Evolutionary conservation across 1,140 invertebrate genomes (phyloP), one percentile per base, ranked within the genome.

Genomic region (Doryteuthis pealeii): DNA sequence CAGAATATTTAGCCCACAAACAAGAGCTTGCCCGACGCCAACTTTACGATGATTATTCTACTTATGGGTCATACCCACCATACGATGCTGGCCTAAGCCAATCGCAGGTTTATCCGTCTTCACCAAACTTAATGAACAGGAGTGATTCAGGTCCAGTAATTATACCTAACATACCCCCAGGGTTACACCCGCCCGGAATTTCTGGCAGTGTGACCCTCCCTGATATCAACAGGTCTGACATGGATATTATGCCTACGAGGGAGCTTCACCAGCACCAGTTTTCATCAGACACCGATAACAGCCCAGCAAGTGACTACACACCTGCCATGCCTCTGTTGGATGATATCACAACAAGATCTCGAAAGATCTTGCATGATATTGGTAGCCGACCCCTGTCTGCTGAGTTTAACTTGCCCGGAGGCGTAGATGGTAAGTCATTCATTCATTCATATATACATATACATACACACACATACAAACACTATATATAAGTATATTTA

Each of bases 241-340:
- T 78, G 14, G 81, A 78, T 18, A 78, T 72, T 30, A 70, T 72
- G 22, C 73, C 73, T 6, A 35, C 31, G 45, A 43, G 62, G 32
- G 62, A 73, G 6, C 22, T 79, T 71, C 74, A 65, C 72, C 67
- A 77, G 65, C 74, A 80, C 68, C 58, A 80, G 76, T 78, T 79
- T 35, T 84, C 84, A 0, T 83, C 83, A 70, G 81, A 81, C 0
- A 82, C 83, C 40, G 77, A 79, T 3, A 84, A 83, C 70, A 82
- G 82, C 3, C 83, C 85, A 14, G 62, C 40, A 30, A 81, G 78
- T 75, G 81, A 83, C 72, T 67, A 78, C 45, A 90, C 90, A 5
- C 90, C 91, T 1, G 91, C 91, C 12, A 92, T 92, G 91, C 91
- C 91, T 1, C 81, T 92, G 3, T 86, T 92, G 30, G 90, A 90